Conservation (phyloP, 2,113 vertebrate genomes). For the Xiphias gladius region DNA sequence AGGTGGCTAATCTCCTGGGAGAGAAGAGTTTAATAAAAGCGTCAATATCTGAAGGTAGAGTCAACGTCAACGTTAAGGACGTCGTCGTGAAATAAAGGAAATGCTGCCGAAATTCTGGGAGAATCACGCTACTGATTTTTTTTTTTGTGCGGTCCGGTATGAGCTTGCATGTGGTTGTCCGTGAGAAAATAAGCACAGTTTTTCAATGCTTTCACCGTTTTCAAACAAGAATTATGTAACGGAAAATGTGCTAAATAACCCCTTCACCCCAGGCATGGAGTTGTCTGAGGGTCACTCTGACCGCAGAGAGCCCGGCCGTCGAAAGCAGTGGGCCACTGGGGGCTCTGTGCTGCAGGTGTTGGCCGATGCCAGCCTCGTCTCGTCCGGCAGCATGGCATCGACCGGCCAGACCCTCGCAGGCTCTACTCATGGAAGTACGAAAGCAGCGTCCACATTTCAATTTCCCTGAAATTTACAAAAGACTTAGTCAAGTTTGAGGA, state of each 20-base stretch:
- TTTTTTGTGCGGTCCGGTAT: neutral
- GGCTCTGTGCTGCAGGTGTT: constrained; percentile 80
- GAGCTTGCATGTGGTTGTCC: neutral
- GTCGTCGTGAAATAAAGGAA: neutral
- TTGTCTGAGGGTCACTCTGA: constrained; percentile 16
- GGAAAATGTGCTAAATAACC: neutral
- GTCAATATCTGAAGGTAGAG: constrained; percentile 74
- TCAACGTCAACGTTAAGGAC: neutral
- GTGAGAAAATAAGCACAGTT: neutral
- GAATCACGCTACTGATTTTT: no score
- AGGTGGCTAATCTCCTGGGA: constrained; percentile 71
- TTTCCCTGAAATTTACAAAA: neutral
- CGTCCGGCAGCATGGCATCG: constrained; percentile 79
- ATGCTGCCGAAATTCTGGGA: neutral
- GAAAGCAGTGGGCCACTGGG: constrained; percentile 86
- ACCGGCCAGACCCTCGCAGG: constrained; percentile 44
- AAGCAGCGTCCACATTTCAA: neutral
- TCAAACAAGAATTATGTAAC: neutral
- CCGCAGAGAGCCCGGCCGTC: constrained; percentile 17
- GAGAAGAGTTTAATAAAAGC: constrained; percentile 79
- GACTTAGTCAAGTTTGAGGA: neutral
- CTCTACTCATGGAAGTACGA: constrained; percentile 11
- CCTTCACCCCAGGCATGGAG: constrained; percentile 25
- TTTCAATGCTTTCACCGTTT: constrained; percentile 1
- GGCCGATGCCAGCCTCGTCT: constrained; percentile 84